Percentiles rank a stretch among this genome's conserved stretches.
Evolutionary conservation across 1,140 invertebrate genomes (phyloP).

Genomic region (Ceratosolen fusciceps): DNA sequence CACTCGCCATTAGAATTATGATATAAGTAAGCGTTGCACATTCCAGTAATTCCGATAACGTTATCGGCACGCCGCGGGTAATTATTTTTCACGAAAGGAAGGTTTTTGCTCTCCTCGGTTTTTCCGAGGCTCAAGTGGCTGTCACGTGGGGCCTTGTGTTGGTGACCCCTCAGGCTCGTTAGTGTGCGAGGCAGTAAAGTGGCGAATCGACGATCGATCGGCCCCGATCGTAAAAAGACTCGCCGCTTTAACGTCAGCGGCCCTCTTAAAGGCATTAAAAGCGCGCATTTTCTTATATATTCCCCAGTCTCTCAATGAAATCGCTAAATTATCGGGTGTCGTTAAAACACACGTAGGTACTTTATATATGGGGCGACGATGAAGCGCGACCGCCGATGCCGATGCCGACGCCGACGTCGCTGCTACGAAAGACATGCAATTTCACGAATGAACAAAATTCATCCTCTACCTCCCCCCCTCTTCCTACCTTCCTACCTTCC

Average conservation of each 20-base stretch:
- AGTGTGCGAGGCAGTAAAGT: not conserved
- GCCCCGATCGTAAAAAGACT: slow-evolving; percentile 37
- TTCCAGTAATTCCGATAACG: not conserved
- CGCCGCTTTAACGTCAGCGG: slow-evolving; percentile 15
- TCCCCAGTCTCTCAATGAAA: slow-evolving; percentile 31
- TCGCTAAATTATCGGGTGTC: slow-evolving; percentile 44
- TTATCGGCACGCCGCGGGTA: not conserved
- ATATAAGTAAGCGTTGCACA: not conserved
- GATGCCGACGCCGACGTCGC: slow-evolving; percentile 45
- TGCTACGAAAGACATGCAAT: slow-evolving; percentile 51
- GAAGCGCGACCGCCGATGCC: slow-evolving; percentile 48
- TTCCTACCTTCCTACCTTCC: not conserved
- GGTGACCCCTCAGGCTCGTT: not conserved
- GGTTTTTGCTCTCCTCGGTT: not conserved
- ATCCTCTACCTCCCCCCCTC: not conserved
- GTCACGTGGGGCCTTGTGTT: not conserved
- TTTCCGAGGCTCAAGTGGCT: not conserved
- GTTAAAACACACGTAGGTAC: slow-evolving; percentile 37
- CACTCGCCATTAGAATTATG: not conserved
- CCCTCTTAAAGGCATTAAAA: slow-evolving; percentile 29
- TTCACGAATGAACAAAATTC: slow-evolving; percentile 23
- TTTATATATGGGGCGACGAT: slow-evolving; percentile 44
- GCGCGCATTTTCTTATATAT: slow-evolving; percentile 12
- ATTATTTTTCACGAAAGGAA: not conserved
- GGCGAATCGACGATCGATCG: slow-evolving; percentile 34